Conservation (phyloP, 2,888 invertebrate species). For the Panopea generosa region DNA sequence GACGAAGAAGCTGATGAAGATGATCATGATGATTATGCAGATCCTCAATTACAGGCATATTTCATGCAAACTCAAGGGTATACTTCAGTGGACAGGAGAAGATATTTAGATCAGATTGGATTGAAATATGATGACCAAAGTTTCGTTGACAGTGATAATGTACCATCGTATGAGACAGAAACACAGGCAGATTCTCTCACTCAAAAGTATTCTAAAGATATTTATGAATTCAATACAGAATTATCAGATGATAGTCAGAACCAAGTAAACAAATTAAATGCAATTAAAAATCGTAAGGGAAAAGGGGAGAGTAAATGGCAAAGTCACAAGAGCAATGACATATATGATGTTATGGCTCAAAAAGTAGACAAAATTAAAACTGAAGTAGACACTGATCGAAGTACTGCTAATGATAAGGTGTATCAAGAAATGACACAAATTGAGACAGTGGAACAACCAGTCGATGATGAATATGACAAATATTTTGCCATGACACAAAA, state of each 20-base stretch:
- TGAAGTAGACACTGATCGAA: neutral
- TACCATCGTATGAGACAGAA: neutral
- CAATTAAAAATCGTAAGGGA: too few relatives aligned
- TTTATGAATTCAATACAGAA: too few relatives aligned
- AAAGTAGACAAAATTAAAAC: neutral
- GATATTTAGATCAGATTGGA: too few relatives aligned
- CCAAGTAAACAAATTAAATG: too few relatives aligned
- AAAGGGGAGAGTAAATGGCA: too few relatives aligned
- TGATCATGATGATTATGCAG: conserved; percentile 2
- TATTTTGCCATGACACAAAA: too few relatives aligned
- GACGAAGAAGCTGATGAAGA: conserved; percentile 1
- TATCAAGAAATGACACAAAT: conserved; percentile 10
- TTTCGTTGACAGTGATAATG: neutral
- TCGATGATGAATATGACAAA: too few relatives aligned
- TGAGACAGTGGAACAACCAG: too few relatives aligned
- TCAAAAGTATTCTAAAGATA: too few relatives aligned
- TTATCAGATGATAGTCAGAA: too few relatives aligned
- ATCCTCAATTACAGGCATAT: conserved; percentile 7
- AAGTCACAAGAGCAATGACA: too few relatives aligned
- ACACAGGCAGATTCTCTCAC: conserved; percentile 3
- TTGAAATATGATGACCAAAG: neutral
- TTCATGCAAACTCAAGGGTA: neutral
- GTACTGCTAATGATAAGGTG: conserved; percentile 3
- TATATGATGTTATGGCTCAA: conserved; percentile 9
- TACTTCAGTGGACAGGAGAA: too few relatives aligned